Conservation (phyloP, 2,888 invertebrate species). For the Synanthedon tipuliformis region DNA sequence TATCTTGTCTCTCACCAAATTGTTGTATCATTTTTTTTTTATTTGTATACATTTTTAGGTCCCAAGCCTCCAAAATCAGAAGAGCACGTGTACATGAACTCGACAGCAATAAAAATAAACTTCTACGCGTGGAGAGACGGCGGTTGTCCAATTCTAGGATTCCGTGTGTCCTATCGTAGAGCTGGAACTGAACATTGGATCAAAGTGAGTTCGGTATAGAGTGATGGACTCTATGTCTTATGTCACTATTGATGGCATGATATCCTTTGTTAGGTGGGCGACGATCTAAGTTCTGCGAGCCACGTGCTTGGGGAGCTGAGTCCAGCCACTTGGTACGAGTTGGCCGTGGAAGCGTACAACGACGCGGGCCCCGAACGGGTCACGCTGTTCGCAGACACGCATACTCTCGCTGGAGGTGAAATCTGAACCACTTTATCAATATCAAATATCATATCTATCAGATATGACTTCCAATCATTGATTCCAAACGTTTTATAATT, state of each 20-base stretch:
- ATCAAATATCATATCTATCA: not conserved
- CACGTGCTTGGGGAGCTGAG: slow-evolving; percentile 64
- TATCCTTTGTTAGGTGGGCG: slow-evolving; percentile 35
- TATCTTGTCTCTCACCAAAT: not conserved
- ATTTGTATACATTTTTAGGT: slow-evolving; percentile 43
- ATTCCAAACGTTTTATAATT: not conserved
- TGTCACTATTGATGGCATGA: too few species aligned
- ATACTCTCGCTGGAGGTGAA: slow-evolving; percentile 67
- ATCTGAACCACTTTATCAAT: not conserved
- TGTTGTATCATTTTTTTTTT: not conserved
- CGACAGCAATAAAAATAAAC: slow-evolving; percentile 80
- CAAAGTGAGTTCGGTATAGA: slow-evolving; percentile 28
- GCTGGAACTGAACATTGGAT: slow-evolving; percentile 67
- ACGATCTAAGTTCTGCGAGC: slow-evolving; percentile 46
- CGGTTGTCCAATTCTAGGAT: slow-evolving; percentile 83
- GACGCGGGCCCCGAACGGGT: slow-evolving; percentile 72
- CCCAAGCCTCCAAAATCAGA: slow-evolving; percentile 78
- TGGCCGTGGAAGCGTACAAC: slow-evolving; percentile 69
- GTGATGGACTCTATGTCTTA: too few species aligned
- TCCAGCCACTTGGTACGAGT: slow-evolving; percentile 73
- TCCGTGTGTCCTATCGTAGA: slow-evolving; percentile 76
- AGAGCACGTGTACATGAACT: slow-evolving; percentile 79
- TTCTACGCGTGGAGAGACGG: slow-evolving; percentile 84
- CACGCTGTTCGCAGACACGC: slow-evolving; percentile 70
- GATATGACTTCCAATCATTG: not conserved